Percentiles rank a stretch among this genome's conserved stretches.
Conservation (phyloP, 2,888 invertebrate species). For the Muschampia staudingeri region DNA sequence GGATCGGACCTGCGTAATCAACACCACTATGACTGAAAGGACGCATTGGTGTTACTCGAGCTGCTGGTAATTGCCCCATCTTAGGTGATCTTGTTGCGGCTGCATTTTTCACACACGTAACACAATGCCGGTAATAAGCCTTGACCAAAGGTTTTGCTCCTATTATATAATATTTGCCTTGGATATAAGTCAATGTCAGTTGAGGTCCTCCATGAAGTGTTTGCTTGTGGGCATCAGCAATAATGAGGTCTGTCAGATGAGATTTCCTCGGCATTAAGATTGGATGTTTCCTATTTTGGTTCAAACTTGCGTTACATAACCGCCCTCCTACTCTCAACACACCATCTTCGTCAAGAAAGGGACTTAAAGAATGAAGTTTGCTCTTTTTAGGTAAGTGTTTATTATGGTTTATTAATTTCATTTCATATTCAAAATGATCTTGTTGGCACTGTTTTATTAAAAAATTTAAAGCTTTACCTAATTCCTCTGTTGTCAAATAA, state of each 20-base stretch:
- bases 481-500: conserved; percentile 10
- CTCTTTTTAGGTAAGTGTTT: not conserved
- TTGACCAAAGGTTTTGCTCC: not conserved
- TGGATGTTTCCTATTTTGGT: conserved; percentile 16
- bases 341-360: conserved; percentile 8
- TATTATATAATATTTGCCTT: conserved; percentile 10
- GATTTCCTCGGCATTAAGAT: conserved; percentile 11
- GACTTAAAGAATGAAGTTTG: not conserved
- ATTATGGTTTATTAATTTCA: conserved; percentile 19
- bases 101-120: not conserved
- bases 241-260: conserved; percentile 21
- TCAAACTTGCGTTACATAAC: not conserved
- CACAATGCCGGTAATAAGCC: not conserved
- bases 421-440: conserved; percentile 18
- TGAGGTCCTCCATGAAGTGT: conserved; percentile 28
- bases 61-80: conserved; percentile 1
- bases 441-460: conserved; percentile 13
- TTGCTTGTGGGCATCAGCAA: not conserved
- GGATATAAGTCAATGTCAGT: not conserved
- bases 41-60: not conserved
- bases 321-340: conserved; percentile 34
- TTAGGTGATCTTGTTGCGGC: not conserved
- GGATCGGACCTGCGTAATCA: conserved; percentile 32
- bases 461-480: not conserved
- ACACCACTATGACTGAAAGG: not conserved